Percentiles rank a stretch among this genome's conserved stretches.
Conservation (phyloP, 2,797 vertebrate species). For the Vultur gryphus region DNA sequence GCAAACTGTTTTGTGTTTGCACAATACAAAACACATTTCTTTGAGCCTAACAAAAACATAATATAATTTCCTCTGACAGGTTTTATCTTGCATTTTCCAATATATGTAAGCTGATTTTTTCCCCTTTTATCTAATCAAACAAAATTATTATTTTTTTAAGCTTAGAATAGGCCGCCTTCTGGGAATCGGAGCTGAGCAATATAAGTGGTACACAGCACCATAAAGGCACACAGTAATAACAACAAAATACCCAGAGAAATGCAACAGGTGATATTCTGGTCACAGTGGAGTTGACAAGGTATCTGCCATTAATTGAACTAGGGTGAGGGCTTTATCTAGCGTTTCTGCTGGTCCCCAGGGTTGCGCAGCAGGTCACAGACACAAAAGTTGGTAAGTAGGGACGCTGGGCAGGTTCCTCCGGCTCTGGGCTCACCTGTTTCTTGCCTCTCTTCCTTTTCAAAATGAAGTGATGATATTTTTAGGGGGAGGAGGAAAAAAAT, state of each 20-base stretch:
- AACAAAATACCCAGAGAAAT: neutral
- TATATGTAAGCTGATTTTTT: neutral
- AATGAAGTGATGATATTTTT: neutral
- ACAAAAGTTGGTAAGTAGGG: neutral
- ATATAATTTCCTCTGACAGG: conserved; percentile 32
- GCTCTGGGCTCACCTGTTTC: neutral
- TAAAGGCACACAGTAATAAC: neutral
- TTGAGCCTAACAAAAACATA: conserved; percentile 17
- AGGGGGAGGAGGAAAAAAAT: neutral
- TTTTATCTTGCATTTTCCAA: conserved; percentile 46
- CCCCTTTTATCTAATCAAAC: neutral
- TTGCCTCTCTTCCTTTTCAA: neutral
- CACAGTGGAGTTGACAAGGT: neutral
- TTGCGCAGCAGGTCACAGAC: neutral
- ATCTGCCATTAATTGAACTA: neutral
- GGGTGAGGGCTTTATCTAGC: neutral
- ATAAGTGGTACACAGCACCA: neutral
- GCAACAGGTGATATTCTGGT: neutral
- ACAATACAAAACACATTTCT: conserved; percentile 14
- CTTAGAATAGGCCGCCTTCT: neutral
- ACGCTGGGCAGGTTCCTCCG: neutral
- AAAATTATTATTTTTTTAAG: neutral
- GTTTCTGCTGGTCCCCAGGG: neutral
- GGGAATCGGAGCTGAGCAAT: neutral
- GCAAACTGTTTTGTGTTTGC: conserved; percentile 11